Evolutionary conservation across 2,113 vertebrate species (phyloP).

Genomic region (Tragulus kanchil): DNA sequence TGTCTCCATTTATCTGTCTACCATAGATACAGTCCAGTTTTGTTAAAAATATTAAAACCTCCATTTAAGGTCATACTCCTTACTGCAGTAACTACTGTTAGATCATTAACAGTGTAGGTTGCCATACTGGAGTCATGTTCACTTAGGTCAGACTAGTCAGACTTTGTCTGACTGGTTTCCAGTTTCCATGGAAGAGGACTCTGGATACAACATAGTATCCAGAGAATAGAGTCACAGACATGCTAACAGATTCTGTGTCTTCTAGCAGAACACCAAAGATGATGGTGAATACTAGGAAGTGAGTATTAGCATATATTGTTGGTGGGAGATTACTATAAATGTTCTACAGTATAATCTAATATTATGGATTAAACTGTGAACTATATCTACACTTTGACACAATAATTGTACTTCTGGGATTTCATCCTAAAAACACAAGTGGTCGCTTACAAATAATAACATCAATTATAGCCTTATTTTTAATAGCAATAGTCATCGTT

Average conservation of each 20-base stretch:
- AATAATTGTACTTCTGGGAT: background rate
- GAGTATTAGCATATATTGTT: background rate
- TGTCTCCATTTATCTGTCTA: background rate
- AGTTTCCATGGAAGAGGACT: background rate
- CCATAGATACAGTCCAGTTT: background rate
- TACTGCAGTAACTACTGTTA: background rate
- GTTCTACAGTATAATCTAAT: background rate
- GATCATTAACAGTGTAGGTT: background rate
- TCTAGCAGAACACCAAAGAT: background rate
- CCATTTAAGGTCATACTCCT: background rate
- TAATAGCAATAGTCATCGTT: background rate
- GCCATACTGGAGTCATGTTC: background rate
- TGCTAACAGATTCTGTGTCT: background rate
- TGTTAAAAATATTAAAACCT: background rate
- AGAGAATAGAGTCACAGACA: background rate
- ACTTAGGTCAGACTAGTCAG: background rate
- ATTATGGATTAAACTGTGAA: background rate
- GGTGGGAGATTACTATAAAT: background rate
- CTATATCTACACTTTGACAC: constrained; percentile 1
- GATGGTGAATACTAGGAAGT: background rate
- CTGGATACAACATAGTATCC: background rate
- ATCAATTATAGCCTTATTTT: constrained; percentile 12
- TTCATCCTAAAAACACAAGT: constrained; percentile 41
- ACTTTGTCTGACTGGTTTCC: background rate
- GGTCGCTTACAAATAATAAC: background rate